Evolutionary conservation across 2,797 vertebrate species (phyloP), one percentile per base, ranked within the genome.

Genomic region (Loris lydekkerianus): DNA sequence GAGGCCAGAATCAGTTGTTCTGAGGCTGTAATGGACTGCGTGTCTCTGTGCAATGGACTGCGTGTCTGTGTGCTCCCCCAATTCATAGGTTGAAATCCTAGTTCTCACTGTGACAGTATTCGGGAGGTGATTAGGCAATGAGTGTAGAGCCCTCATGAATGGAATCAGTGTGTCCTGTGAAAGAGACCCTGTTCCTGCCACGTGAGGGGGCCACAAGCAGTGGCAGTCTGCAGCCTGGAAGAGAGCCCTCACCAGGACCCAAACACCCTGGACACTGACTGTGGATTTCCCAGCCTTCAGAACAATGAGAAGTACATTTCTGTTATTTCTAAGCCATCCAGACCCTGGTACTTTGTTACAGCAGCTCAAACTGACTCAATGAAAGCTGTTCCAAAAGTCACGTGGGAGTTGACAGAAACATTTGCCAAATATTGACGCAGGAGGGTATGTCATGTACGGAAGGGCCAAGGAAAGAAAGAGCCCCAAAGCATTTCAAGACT

Each of bases 401-500:
- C 3, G 25, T 60, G 43, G 92, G 40, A 94, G 31, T 53, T 86
- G 40, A 65, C 82, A 94, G 93, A 81, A 95, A 65, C 29, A 69
- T 96, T 40, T 87, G 65, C 53, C 34, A 89, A 84, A 76, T 89
- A 69, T 65, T 73, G 49, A 10, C 72, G 9, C 37, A 96, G 46
- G 27, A 34, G 83, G n/a, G 25, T 88, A 82, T 37, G 7, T 61
- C 61, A 46, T 23, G 10, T n/a, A 58, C 69, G 34, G n/a, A 82
- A 10, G n/a, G 46, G 5, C 40, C 60, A 34, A 81, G 46, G 53
- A 43, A 34, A 58, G 20, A 10, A 85, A n/a, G n/a, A 73, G 34
- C 63, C 34, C 67, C 72, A 80, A 88, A 84, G 43, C 49, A 93
- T 56, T 88, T 87, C 23, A 90, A 92, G 67, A 92, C 69, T 53